Percentiles rank a stretch among this genome's conserved stretches.
Evolutionary conservation across 2,113 vertebrate species (phyloP).

Genomic region (Salvelinus alpinus): DNA sequence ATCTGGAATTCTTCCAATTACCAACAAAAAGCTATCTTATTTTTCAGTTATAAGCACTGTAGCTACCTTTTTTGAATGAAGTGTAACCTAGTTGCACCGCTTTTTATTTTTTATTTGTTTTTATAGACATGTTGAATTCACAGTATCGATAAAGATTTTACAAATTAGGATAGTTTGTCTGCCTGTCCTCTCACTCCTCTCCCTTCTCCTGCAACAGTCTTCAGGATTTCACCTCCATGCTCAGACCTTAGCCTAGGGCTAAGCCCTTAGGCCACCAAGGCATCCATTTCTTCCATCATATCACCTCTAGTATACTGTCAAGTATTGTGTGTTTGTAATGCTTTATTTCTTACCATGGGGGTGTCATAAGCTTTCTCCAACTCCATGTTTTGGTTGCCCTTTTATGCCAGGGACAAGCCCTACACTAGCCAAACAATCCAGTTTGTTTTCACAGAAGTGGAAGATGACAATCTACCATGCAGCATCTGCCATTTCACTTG

Average conservation of each 20-base stretch:
- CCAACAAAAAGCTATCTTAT: neutral
- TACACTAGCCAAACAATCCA: neutral
- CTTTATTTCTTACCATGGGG: too few species aligned
- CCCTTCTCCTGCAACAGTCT: conserved; percentile 11
- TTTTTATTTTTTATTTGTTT: too few species aligned
- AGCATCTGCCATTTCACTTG: neutral
- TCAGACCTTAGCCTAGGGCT: neutral
- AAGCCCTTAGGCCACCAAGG: too few species aligned
- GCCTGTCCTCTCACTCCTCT: neutral
- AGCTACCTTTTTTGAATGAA: too few species aligned
- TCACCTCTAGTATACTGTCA: neutral
- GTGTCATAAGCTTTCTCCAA: neutral
- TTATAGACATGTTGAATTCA: too few species aligned
- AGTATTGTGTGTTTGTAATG: too few species aligned
- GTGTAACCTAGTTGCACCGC: too few species aligned
- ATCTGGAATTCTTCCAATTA: neutral
- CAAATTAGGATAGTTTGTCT: neutral
- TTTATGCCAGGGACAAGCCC: neutral
- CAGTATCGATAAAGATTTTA: too few species aligned
- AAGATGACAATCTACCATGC: neutral
- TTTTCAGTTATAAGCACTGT: neutral
- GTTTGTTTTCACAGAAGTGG: too few species aligned
- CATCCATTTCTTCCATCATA: neutral
- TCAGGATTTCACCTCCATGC: neutral
- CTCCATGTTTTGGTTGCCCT: neutral